Conservation (phyloP, 2,113 vertebrate species). For the Sisor rabdophorus region DNA sequence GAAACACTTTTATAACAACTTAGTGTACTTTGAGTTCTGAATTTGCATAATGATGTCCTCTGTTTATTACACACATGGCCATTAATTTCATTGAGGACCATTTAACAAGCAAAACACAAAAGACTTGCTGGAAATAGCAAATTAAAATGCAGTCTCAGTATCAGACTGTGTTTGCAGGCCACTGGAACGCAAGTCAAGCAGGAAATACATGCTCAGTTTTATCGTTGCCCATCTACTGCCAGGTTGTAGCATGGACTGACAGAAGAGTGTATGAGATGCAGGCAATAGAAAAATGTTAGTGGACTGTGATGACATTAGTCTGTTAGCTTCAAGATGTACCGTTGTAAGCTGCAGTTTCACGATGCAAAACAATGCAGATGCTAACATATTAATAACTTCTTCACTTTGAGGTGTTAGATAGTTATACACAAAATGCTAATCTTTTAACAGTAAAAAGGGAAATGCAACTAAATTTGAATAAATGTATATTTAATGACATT, state of each 20-base stretch:
- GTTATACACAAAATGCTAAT: background rate
- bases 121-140: conserved; percentile 53
- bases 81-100: conserved; percentile 66
- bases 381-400: conserved; percentile 14
- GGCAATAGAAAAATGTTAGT: conserved; percentile 32
- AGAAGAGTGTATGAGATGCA: conserved; percentile 48
- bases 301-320: conserved; percentile 20
- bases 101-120: conserved; percentile 65
- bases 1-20: conserved; percentile 54
- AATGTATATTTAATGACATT: background rate
- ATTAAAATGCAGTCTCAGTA: conserved; percentile 70
- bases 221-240: conserved; percentile 29
- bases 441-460: background rate
- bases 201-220: conserved; percentile 51
- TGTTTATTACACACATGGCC: conserved; percentile 65
- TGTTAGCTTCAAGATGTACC: conserved; percentile 27
- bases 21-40: conserved; percentile 46
- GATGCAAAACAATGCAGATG: background rate
- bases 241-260: conserved; percentile 9
- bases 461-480: conserved; percentile 7
- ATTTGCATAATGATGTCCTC: conserved; percentile 71
- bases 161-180: conserved; percentile 53
- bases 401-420: no score
- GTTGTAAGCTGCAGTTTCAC: conserved; percentile 9
- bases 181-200: conserved; percentile 53